phyloP scores from a whole-genome alignment of 2,888 invertebrate species.

The Stictocephala bisonia region DNA sequence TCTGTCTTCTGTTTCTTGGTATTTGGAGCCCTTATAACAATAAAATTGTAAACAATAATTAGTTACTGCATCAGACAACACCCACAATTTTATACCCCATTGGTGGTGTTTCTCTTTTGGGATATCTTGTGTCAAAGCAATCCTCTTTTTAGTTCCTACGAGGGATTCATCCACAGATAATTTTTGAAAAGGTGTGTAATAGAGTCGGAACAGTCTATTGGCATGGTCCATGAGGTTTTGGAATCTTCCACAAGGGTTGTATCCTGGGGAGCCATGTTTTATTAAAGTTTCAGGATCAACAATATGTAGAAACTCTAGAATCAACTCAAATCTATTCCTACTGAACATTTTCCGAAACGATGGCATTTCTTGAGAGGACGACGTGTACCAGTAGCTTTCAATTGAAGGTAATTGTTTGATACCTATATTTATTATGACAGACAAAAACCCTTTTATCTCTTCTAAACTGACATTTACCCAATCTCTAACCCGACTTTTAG shows the following conservation, averaged over 20 bases:
- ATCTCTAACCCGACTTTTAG: background rate
- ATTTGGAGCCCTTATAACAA: background rate
- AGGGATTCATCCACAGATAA: background rate
- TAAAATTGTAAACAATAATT: conserved; percentile 4
- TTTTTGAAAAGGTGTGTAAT: background rate
- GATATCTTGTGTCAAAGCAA: background rate
- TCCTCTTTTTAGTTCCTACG: conserved; percentile 6
- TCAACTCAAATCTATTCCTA: background rate
- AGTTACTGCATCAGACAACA: too few relatives aligned
- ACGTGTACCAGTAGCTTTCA: background rate
- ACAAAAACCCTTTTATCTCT: background rate
- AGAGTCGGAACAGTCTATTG: background rate
- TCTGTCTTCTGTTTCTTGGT: background rate
- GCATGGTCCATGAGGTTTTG: background rate
- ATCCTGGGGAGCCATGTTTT: background rate
- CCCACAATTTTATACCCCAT: background rate
- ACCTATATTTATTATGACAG: background rate
- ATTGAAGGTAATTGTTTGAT: background rate
- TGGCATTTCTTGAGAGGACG: background rate
- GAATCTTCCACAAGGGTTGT: conserved; percentile 1
- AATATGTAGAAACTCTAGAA: background rate
- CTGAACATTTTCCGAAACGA: background rate
- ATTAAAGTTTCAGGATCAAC: background rate
- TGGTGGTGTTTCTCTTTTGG: background rate
- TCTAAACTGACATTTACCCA: background rate